These are phyloP conservation scores for Epizoanthus rinbou DNA, from an alignment of 92 coral and sea anemone genomes.

Conservation along the genomic window DNA sequence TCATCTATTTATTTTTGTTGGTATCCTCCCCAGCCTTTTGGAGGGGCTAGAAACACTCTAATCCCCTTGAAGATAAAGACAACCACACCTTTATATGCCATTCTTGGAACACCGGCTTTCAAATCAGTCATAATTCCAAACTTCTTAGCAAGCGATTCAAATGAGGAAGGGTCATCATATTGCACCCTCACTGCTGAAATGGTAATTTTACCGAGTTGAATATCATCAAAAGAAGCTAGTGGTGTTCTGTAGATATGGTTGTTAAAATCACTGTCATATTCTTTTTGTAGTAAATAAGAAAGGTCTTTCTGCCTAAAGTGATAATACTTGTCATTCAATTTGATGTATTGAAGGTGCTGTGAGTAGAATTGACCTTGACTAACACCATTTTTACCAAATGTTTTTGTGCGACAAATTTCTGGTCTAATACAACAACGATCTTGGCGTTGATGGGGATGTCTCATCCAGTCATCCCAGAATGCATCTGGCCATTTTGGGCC, in stretches of 20 bases:
- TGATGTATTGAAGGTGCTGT: constrained; percentile 78
- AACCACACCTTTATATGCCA: constrained; percentile 88
- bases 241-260: constrained; percentile 69
- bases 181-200: constrained; percentile 67
- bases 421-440: constrained; percentile 89
- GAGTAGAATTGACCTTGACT: constrained; percentile 91
- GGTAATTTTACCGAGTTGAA: constrained; percentile 53
- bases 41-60: constrained; percentile 84
- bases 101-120: constrained; percentile 91
- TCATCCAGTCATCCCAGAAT: constrained; percentile 99
- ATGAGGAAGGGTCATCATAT: constrained; percentile 61
- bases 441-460: constrained; percentile 80
- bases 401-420: constrained; percentile 86
- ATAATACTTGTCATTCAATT: constrained; percentile 65
- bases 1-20: neutral
- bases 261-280: constrained; percentile 70
- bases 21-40: constrained; percentile 66
- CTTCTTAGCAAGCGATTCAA: constrained; percentile 63
- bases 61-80: constrained; percentile 66
- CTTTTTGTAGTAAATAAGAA: constrained; percentile 73
- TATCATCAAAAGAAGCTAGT: constrained; percentile 60
- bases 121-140: constrained; percentile 82
- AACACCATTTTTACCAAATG: constrained; percentile 86
- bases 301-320: constrained; percentile 76
- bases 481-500: constrained; percentile 85